Evolutionary conservation across 2,797 vertebrate species (phyloP), one percentile per base, ranked within the genome.

Genomic region (Orestias chungarensis): DNA sequence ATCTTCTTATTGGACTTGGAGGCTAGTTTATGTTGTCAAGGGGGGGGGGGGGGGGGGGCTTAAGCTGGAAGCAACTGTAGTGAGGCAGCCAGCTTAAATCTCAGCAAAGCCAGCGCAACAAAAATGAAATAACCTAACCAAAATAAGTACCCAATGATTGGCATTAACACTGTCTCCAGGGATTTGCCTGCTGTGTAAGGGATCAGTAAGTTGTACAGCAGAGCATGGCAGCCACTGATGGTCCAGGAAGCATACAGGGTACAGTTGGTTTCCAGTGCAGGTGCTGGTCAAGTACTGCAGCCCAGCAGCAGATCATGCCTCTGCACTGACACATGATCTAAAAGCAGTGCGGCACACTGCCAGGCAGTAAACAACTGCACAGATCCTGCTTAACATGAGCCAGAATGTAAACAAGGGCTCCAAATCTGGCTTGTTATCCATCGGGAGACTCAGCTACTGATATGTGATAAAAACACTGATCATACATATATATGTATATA

Each of bases 271-370:
- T 31, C 23, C 12, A 61, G 31, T 20, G 44, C 10, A 59, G 23
- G 29, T 52, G 59, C 70, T 57, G 25, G 0, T 38, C 70, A 62
- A 66, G 79, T 61, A 74, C 70, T 57, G 72, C 9, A 29, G 61
- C 67, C 66, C 68, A 40, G 72, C 66, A 83, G 66, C 76, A 71
- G 64, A 82, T 81, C 75, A 69, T 78, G 75, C 73, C 79, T 86
- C 15, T 71, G 70, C 74, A 43, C 82, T 90, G 87, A 90, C 86
- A 87, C 80, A 82, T 67, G 55, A 78, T 86, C 88, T 88, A 88
- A 90, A 91, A 87, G 75, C 7, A 79, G 80, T 70, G 80, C 59
- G 82, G 82, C 82, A 83, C 78, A 75, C 78, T 67, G 83, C 81
- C 87, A 86, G 70, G 55, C 73, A 40, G 66, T 80, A 88, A 87